Evolutionary conservation across 1,140 invertebrate species (phyloP), one percentile per base, ranked within the genome.

Genomic region (Cydia fagiglandana): DNA sequence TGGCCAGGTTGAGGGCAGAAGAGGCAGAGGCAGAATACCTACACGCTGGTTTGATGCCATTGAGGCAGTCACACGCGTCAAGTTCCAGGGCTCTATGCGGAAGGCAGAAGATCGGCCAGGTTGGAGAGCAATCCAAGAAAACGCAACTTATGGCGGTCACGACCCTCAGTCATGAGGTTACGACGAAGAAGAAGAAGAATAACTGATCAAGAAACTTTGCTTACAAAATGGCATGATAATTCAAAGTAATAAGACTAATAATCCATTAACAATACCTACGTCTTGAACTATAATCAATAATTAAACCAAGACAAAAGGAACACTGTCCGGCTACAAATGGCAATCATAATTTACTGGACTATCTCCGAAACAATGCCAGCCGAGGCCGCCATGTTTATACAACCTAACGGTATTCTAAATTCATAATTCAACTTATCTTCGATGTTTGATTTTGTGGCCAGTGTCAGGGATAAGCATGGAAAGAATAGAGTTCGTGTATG

Each of bases 321-420:
- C 24, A 34, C 28, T 68, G 50, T 34, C 64, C 64, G 64, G 12
- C 64, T 13, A 68, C 64, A 38, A 68, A 68, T n/a, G 64, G 64
- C 64, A 4, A 15, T 68, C 28, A 68, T 68, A 68, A 68, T 68
- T 68, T 34, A 68, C 64, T 13, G 64, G 30, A 34, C 24, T 68
- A 38, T 68, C 64, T 68, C 24, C 28, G 64, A 20, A 28, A 68
- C 64, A 68, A 68, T 68, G 64, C 64, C 24, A n/a, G 28, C 30
- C 4, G 24, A 13, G 47, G 28, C 28, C 4, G 64, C 64, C 24
- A 68, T 38, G 15, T 34, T 68, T 28, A 24, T 68, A n/a, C n/a
- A 34, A 28, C 30, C 28, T 68, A 68, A 34, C 28, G 28, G 64
- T 64, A 64, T 64, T 64, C 64, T 28, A 28, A 64, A 34, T 64